Evolutionary conservation across 2,113 vertebrate genomes (phyloP).

Genomic region (Callithrix jacchus): DNA sequence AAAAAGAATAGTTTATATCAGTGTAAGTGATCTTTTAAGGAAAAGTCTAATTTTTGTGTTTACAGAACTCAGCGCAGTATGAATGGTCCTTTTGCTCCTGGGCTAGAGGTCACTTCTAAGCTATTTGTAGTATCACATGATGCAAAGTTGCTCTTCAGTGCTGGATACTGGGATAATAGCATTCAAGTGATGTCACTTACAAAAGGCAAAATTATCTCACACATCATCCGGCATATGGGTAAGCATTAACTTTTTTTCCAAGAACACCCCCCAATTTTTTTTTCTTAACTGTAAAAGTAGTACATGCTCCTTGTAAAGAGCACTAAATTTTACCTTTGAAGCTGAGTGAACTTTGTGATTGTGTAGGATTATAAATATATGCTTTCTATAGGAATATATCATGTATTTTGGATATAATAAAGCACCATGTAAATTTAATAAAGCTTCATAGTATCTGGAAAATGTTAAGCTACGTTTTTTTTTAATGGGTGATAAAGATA

Average conservation of each 20-base stretch:
- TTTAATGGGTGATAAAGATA: background rate
- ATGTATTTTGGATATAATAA: slow-evolving; percentile 12
- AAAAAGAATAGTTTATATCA: background rate
- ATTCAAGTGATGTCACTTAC: slow-evolving; percentile 94
- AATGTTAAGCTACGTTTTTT: slow-evolving; percentile 34
- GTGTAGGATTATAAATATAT: background rate
- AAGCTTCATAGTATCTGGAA: background rate
- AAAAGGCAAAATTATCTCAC: slow-evolving; percentile 92
- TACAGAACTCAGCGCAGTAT: slow-evolving; percentile 92
- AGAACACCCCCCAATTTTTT: background rate
- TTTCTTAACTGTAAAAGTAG: slow-evolving; percentile 13
- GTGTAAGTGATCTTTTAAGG: slow-evolving; percentile 28
- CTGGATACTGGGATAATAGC: slow-evolving; percentile 98
- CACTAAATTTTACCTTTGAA: slow-evolving; percentile 35
- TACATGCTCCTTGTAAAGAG: background rate
- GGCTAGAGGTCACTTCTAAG: slow-evolving; percentile 89
- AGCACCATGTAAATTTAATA: slow-evolving; percentile 46
- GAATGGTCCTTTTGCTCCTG: slow-evolving; percentile 93
- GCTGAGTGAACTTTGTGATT: background rate
- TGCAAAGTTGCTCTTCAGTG: slow-evolving; percentile 97
- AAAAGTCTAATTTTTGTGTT: slow-evolving; percentile 70
- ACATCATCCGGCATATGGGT: slow-evolving; percentile 97
- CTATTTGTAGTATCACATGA: slow-evolving; percentile 96
- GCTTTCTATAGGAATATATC: background rate
- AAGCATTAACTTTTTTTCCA: slow-evolving; percentile 65